Evolutionary conservation across 2,888 invertebrate species (phyloP).

Genomic region (Uropetala carovei): DNA sequence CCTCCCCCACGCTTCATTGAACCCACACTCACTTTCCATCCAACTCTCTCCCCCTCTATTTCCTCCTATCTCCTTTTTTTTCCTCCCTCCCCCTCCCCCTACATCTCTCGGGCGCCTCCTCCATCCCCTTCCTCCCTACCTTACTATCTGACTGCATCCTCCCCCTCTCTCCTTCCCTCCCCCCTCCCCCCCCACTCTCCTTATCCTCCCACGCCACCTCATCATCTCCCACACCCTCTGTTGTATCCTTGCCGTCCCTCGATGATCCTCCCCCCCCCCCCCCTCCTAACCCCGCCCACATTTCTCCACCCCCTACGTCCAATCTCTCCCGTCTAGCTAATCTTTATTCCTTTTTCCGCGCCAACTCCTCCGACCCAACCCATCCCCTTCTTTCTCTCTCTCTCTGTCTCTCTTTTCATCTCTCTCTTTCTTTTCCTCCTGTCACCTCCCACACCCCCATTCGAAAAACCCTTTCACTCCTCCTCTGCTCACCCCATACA

Average conservation of each 20-base stretch:
- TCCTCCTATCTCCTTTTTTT: neutral
- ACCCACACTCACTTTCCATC: neutral
- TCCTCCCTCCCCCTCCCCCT: neutral
- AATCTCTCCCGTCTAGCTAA: slow-evolving; percentile 19
- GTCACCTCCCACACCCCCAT: neutral
- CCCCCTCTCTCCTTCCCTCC: neutral
- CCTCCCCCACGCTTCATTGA: neutral
- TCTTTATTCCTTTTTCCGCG: slow-evolving; percentile 37
- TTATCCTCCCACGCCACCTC: too few relatives aligned
- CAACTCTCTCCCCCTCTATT: neutral
- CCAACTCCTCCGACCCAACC: neutral
- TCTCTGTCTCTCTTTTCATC: neutral
- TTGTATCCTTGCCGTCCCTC: neutral
- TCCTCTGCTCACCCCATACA: neutral
- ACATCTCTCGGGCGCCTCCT: neutral
- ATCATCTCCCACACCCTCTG: too few relatives aligned
- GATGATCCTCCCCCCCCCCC: neutral
- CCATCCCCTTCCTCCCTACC: neutral
- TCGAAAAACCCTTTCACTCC: slow-evolving; percentile 4
- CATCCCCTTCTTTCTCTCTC: neutral
- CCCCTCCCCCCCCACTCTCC: neutral
- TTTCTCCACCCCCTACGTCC: neutral
- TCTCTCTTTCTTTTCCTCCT: neutral
- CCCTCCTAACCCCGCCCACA: slow-evolving; percentile 9
- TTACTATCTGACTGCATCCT: neutral